phyloP scores from a whole-genome alignment of 2,888 invertebrate species.

The Mactromeris polynyma region DNA sequence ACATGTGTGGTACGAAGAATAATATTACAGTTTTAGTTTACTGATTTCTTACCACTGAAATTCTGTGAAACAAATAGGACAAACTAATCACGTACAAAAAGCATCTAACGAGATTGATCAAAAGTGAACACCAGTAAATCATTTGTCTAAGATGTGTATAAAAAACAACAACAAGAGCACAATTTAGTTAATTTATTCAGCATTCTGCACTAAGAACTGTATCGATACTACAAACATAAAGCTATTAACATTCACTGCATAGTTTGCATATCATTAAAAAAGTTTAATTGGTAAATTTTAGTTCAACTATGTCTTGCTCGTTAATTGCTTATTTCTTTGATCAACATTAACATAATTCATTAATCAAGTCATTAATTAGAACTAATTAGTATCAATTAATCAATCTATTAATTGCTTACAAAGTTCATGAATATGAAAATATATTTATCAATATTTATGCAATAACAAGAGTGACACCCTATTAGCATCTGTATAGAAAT shows the following conservation, averaged over 20 bases:
- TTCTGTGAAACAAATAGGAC: too few species aligned
- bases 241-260: background rate
- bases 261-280: background rate
- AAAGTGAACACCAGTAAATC: too few species aligned
- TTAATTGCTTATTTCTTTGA: conserved; percentile 5
- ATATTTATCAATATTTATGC: too few species aligned
- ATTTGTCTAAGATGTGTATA: too few species aligned
- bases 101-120: too few species aligned
- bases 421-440: too few species aligned
- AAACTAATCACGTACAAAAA: too few species aligned
- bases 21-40: too few species aligned
- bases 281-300: background rate
- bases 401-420: background rate
- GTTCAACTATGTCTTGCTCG: background rate
- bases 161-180: background rate
- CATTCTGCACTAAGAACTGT: background rate
- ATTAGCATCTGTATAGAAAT: too few species aligned
- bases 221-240: background rate
- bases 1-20: too few species aligned
- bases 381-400: background rate
- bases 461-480: too few species aligned
- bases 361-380: background rate
- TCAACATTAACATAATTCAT: background rate
- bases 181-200: background rate
- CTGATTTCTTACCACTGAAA: too few species aligned